Percentiles rank a stretch among this genome's conserved stretches.
phyloP scores from a whole-genome alignment of 2,113 vertebrate genomes.

The Potamarius usumacintae region DNA sequence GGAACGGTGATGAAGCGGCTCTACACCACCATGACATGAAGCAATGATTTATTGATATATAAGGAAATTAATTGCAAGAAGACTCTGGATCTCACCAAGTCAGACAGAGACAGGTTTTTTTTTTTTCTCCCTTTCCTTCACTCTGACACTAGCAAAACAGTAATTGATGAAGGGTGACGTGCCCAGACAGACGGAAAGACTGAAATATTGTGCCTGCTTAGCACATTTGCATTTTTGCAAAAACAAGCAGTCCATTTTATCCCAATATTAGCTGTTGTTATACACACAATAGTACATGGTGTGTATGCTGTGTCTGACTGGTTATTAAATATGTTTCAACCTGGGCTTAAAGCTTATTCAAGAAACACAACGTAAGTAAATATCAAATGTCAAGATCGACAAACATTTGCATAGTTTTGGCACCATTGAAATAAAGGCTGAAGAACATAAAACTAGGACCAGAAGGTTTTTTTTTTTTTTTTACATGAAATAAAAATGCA shows the following conservation, averaged over 20 bases:
- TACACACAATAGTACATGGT: neutral
- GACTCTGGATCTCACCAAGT: constrained; percentile 58
- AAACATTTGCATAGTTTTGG: neutral
- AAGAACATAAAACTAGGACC: neutral
- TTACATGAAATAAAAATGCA: neutral
- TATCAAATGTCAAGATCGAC: neutral
- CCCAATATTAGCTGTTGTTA: neutral
- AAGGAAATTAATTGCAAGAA: constrained; percentile 66
- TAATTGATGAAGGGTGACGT: constrained; percentile 59
- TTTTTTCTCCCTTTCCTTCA: constrained; percentile 43
- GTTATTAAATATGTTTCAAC: neutral
- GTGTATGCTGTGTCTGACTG: neutral
- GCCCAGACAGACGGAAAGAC: constrained; percentile 54
- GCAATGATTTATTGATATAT: constrained; percentile 68
- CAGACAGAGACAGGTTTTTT: constrained; percentile 25
- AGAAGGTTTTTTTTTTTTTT: no score
- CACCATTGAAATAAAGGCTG: neutral
- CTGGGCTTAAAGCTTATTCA: neutral
- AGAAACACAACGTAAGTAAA: neutral
- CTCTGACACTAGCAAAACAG: constrained; percentile 61
- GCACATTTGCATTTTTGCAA: neutral
- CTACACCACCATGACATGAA: constrained; percentile 44
- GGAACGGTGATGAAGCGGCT: constrained; percentile 65
- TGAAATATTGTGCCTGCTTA: constrained; percentile 50
- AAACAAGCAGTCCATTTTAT: constrained; percentile 37